phyloP scores from a whole-genome alignment of 2,113 vertebrate genomes.

The Scomber colias region DNA sequence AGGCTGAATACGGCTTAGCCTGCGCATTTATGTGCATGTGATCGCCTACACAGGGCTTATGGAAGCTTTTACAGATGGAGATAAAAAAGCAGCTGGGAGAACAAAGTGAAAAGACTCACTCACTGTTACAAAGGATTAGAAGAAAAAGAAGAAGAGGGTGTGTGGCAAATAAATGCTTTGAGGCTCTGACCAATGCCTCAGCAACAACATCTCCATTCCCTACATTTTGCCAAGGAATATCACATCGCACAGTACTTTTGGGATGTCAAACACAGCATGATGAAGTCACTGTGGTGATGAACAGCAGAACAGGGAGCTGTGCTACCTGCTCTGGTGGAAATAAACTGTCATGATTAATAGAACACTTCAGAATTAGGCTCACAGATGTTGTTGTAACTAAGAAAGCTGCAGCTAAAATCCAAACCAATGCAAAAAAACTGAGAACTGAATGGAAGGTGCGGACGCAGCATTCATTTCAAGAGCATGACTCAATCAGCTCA shows the following conservation, averaged over 20 bases:
- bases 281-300: too few relatives aligned
- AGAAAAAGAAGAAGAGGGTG: conserved; percentile 21
- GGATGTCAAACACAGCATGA: conserved; percentile 14
- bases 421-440: neutral
- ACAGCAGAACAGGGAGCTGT: neutral
- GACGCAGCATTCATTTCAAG: conserved; percentile 7
- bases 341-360: conserved; percentile 30
- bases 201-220: conserved; percentile 12
- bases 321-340: conserved; percentile 19
- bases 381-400: conserved; percentile 2
- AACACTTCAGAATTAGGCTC: conserved; percentile 34
- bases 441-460: neutral
- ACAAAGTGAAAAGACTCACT: conserved; percentile 43
- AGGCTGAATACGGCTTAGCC: conserved; percentile 8
- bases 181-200: conserved; percentile 11
- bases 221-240: conserved; percentile 1
- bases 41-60: conserved; percentile 18
- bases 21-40: conserved; percentile 2
- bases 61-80: conserved; percentile 32
- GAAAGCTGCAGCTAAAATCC: conserved; percentile 5
- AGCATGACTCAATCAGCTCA: conserved; percentile 41
- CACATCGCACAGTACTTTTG: conserved; percentile 1
- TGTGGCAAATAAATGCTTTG: conserved; percentile 8
- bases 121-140: conserved; percentile 54
- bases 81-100: conserved; percentile 31